A percentile compares a stretch with the other conserved stretches of the same genome.
Evolutionary conservation across 2,888 invertebrate genomes (phyloP).

Genomic region (Pachymerium ferrugineum): DNA sequence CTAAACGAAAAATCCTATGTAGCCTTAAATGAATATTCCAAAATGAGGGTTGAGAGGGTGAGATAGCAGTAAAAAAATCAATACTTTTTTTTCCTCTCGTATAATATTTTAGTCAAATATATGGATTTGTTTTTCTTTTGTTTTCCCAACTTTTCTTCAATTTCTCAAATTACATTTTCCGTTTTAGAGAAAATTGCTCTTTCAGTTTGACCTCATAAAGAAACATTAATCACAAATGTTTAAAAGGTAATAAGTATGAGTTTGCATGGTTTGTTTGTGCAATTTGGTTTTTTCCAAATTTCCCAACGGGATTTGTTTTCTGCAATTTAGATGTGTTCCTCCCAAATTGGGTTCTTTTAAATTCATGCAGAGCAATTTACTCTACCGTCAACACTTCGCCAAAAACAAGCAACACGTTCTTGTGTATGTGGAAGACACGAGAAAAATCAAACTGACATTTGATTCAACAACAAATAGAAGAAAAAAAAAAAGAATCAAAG

Average conservation of each 20-base stretch:
- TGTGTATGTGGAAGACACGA: background rate
- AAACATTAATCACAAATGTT: background rate
- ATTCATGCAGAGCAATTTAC: conserved; percentile 22
- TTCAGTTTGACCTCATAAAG: background rate
- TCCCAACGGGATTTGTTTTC: conserved; percentile 22
- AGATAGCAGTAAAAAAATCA: background rate
- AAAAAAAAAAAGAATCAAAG: background rate
- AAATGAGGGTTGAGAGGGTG: background rate
- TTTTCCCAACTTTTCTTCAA: too few relatives aligned
- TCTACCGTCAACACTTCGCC: background rate
- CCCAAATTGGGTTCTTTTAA: conserved; percentile 8
- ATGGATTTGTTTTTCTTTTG: background rate
- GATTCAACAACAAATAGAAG: background rate
- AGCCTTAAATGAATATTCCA: conserved; percentile 12
- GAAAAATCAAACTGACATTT: background rate
- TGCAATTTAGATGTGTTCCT: conserved; percentile 19
- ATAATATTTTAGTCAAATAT: background rate
- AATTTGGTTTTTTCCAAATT: conserved; percentile 24
- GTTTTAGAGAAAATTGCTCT: conserved; percentile 4
- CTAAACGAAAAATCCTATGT: conserved; percentile 13
- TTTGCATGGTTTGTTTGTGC: conserved; percentile 22
- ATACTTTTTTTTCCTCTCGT: background rate
- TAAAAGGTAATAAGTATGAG: conserved; percentile 24
- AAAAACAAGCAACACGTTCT: background rate
- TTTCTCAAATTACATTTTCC: too few relatives aligned